Conservation (phyloP, 2,888 invertebrate genomes). For the Plagiodera versicolora region DNA sequence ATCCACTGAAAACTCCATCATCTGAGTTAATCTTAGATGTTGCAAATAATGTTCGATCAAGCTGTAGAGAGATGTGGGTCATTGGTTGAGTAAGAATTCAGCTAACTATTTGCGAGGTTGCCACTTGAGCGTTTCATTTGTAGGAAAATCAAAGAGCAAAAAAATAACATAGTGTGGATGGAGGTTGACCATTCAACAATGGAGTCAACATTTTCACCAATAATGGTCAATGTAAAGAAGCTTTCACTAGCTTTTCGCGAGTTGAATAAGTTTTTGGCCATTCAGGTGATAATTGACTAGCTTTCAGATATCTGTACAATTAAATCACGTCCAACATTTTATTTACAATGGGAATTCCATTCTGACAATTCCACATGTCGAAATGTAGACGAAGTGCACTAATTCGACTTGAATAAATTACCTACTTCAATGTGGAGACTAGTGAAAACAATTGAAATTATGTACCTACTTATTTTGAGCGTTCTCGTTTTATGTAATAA, state of each 20-base stretch:
- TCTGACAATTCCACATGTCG: constrained; percentile 6
- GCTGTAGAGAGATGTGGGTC: constrained; percentile 41
- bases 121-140: not conserved
- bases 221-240: too few species aligned
- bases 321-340: constrained; percentile 4
- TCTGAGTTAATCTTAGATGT: constrained; percentile 30
- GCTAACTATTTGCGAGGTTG: constrained; percentile 33
- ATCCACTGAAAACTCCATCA: not conserved
- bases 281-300: not conserved
- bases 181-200: too few species aligned
- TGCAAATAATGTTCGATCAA: constrained; percentile 32
- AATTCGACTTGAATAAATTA: constrained; percentile 1
- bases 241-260: not conserved
- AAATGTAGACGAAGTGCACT: not conserved
- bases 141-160: too few species aligned
- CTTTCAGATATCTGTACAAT: not conserved
- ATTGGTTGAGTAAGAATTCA: constrained; percentile 43
- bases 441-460: constrained; percentile 10
- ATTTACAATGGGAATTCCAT: not conserved
- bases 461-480: not conserved
- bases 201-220: too few species aligned
- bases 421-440: constrained; percentile 1
- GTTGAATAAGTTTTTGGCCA: not conserved
- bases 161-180: too few species aligned
- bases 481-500: constrained; percentile 12